A percentile compares a stretch with the other conserved stretches of the same genome.
phyloP scores from a whole-genome alignment of 2,797 vertebrate genomes.

The Melanotaenia boesemani region DNA sequence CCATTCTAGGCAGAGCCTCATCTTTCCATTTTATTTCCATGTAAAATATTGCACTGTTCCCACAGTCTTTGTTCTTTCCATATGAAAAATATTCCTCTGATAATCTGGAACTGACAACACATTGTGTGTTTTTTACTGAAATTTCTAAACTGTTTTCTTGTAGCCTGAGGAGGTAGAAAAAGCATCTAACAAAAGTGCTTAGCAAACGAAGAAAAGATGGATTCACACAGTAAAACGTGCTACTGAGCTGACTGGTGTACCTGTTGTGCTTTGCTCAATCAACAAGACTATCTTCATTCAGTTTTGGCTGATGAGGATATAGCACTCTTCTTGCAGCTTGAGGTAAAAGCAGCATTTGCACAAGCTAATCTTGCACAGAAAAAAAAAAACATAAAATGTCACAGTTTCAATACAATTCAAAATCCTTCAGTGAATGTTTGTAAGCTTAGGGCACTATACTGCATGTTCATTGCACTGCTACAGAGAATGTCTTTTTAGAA shows the following conservation, averaged over 20 bases:
- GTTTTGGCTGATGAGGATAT: slow-evolving; percentile 64
- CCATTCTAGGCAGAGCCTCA: slow-evolving; percentile 44
- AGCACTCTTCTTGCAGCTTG: slow-evolving; percentile 63
- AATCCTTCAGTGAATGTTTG: slow-evolving; percentile 52
- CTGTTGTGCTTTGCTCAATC: slow-evolving; percentile 75
- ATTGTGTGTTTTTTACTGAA: slow-evolving; percentile 9
- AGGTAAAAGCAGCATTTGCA: slow-evolving; percentile 77
- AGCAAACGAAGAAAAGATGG: slow-evolving; percentile 22
- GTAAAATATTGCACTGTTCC: slow-evolving; percentile 86
- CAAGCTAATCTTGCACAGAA: slow-evolving; percentile 43
- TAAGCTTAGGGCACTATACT: slow-evolving; percentile 70
- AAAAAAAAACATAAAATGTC: slow-evolving; percentile 42
- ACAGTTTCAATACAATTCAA: slow-evolving; percentile 71
- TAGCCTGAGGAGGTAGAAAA: slow-evolving; percentile 79
- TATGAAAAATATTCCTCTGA: slow-evolving; percentile 40
- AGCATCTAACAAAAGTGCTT: slow-evolving; percentile 46
- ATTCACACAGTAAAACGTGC: slow-evolving; percentile 37
- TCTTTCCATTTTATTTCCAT: slow-evolving; percentile 74
- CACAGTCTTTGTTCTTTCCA: slow-evolving; percentile 75
- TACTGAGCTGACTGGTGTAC: slow-evolving; percentile 67
- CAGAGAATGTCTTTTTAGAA: slow-evolving; percentile 63
- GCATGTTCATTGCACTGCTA: slow-evolving; percentile 66
- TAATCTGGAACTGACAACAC: slow-evolving; percentile 16
- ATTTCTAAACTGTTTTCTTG: slow-evolving; percentile 54
- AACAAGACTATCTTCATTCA: slow-evolving; percentile 42